phyloP scores from a whole-genome alignment of 2,888 invertebrate genomes.

The Lysandra bellargus region DNA sequence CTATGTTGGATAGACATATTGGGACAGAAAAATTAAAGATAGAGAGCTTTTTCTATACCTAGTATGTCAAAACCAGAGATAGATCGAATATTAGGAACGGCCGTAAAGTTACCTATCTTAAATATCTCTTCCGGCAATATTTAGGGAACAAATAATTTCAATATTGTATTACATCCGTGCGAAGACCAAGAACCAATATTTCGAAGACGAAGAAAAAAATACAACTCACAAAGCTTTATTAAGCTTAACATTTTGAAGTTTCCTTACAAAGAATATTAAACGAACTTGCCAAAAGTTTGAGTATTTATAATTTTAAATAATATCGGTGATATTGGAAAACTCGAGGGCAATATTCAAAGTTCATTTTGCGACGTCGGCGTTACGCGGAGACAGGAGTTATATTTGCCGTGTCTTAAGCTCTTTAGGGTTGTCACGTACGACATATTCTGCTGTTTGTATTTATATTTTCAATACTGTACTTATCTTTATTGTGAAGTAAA shows the following conservation, averaged over 20 bases:
- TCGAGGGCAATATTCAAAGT: slow-evolving; percentile 47
- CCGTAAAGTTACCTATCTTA: too few species aligned
- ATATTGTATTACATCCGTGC: neutral
- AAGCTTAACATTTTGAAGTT: slow-evolving; percentile 21
- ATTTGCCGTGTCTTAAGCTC: slow-evolving; percentile 29
- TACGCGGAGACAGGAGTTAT: slow-evolving; percentile 29
- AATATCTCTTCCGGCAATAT: too few species aligned
- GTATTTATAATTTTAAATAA: slow-evolving; percentile 46
- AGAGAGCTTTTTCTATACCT: too few species aligned
- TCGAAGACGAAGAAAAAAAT: neutral
- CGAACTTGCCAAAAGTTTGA: slow-evolving; percentile 25
- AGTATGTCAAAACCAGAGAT: too few species aligned
- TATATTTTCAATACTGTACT: neutral
- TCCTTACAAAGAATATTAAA: slow-evolving; percentile 16
- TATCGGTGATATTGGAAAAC: slow-evolving; percentile 68
- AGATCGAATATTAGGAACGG: too few species aligned
- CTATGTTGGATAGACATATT: too few species aligned
- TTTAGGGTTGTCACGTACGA: slow-evolving; percentile 19
- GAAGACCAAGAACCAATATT: neutral
- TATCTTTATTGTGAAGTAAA: neutral
- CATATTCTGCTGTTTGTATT: neutral
- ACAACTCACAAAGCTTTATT: neutral
- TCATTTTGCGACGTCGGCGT: slow-evolving; percentile 29
- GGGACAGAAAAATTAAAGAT: too few species aligned
- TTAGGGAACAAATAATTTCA: too few species aligned